Percentiles rank a stretch among this genome's conserved stretches.
These are phyloP conservation scores for Eufriesea mexicana DNA, from an alignment of 1,140 invertebrate species.

Conservation along the genomic window DNA sequence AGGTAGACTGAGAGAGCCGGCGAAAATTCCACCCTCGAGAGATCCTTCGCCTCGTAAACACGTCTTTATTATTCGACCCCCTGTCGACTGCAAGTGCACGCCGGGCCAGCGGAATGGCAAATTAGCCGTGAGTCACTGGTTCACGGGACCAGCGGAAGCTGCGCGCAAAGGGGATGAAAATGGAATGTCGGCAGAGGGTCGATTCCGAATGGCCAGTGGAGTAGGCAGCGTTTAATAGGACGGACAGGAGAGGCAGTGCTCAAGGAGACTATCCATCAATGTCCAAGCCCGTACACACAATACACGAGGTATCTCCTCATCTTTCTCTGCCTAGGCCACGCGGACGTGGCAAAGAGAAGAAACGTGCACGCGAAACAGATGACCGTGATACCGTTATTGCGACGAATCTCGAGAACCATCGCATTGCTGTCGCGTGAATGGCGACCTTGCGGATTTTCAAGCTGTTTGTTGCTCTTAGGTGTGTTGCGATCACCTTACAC, in stretches of 20 bases:
- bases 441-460: neutral
- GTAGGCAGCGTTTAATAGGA: constrained; percentile 51
- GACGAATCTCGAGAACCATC: constrained; percentile 39
- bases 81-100: constrained; percentile 13
- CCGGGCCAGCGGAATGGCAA: too few species aligned
- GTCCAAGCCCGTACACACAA: constrained; percentile 32
- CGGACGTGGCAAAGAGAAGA: too few species aligned
- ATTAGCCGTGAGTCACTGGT: too few species aligned
- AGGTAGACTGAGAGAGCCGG: too few species aligned
- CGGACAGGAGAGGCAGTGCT: constrained; percentile 38
- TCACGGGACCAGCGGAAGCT: too few species aligned
- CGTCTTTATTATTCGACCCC: constrained; percentile 18
- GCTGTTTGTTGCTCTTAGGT: neutral
- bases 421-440: neutral
- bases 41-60: constrained; percentile 6
- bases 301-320: constrained; percentile 22
- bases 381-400: constrained; percentile 10
- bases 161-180: neutral
- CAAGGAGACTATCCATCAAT: constrained; percentile 55
- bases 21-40: neutral
- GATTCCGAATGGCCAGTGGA: constrained; percentile 58
- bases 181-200: neutral
- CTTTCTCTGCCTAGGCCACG: constrained; percentile 11
- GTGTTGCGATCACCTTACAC: too few species aligned
- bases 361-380: constrained; percentile 35